Base-by-base conservation (phyloP, 2,113 vertebrate species). In the Dasyprocta punctata region DNA sequence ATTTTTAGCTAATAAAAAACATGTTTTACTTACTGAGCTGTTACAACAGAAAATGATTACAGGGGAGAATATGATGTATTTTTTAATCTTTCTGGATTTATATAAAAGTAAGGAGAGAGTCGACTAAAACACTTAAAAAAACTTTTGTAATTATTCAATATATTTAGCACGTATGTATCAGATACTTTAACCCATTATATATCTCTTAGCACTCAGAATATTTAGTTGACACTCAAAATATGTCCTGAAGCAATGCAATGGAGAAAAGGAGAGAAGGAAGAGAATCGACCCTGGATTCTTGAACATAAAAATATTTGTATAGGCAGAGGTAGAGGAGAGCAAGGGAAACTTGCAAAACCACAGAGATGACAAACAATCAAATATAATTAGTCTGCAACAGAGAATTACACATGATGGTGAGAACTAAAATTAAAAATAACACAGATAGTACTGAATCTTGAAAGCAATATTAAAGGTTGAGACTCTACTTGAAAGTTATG, bases 381-480 rank as follows among this genome's bases (percentile, higher is more conserved):
- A 83, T 71, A 16, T 38, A 80, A 86, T 0, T 86, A 28, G n/a
- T 56, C 28, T 90, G 58, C 61, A 84, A 52, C 6, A 69, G 38
- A 78, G 52, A 41, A 44, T n/a, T 73, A 22, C 49, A 84, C 20
- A 78, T 5, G 19, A 96, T 26, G 30, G 10, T 58, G 38, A 75
- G 60, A 92, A 90, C 61, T 84, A 56, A 67, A 81, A 77, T 30
- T 47, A 71, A 12, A 95, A 82, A 95, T 16, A 89, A n/a, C 24
- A 58, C 14, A 88, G 49, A 61, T 84, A 58, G 89, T 38, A 86
- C 0, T 67, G 56, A 71, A 60, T 56, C 44, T 67, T 86, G 38
- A 90, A 89, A 93, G 49, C 61, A 94, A 80, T 13, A 89, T 73
- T 83, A 92, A 82, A 44, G 90, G 47, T 65, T 85, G n/a, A 92